Base-by-base conservation (phyloP, 2,888 invertebrate genomes). In the Mactromeris polynyma region DNA sequence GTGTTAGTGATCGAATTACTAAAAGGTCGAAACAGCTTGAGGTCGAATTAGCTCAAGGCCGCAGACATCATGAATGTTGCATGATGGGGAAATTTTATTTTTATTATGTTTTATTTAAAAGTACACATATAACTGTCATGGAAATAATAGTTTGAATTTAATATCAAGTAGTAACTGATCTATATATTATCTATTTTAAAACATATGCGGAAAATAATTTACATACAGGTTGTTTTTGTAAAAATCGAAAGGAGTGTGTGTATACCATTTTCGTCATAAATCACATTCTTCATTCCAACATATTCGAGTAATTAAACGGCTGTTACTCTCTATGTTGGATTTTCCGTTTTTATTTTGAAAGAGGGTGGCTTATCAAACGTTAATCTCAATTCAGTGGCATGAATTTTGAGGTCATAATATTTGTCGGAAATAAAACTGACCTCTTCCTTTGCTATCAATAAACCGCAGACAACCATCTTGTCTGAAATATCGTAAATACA, bases 401-500 rank as follows among this genome's bases (percentile, higher is more conserved):
- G 26, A 21, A 64, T 64, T n/a, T 26, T 9, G n/a, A 64, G 58
- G 58, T 26, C 58, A 73, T 33, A 11, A 26, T 36, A 31, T 51
- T 46, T 54, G 21, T 83, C 85, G 86, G 77, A 88, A 64, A 64
- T 90, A 36, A 77, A 78, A 17, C 26, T 69, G 36, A 46, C 9
- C 73, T 36, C 40, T 21, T 58, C 86, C 88, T 81, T 81, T 80
- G 78, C 51, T 36, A 38, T n/a, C 26, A 54, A 69, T 58, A 69
- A 89, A 90, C 90, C 89, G 86, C 92, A 92, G 91, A 88, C 92
- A 87, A 89, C 92, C 90, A 90, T 90, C 84, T 90, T 92, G 92
- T 92, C 90, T 86, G 83, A 80, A 82, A 73, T 77, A 86, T 90
- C 89, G 91, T 87, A 90, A 89, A 87, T 77, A 33, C 36, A 83